phyloP scores from a whole-genome alignment of 1,140 invertebrate genomes.

The Lucilia cuprina region DNA sequence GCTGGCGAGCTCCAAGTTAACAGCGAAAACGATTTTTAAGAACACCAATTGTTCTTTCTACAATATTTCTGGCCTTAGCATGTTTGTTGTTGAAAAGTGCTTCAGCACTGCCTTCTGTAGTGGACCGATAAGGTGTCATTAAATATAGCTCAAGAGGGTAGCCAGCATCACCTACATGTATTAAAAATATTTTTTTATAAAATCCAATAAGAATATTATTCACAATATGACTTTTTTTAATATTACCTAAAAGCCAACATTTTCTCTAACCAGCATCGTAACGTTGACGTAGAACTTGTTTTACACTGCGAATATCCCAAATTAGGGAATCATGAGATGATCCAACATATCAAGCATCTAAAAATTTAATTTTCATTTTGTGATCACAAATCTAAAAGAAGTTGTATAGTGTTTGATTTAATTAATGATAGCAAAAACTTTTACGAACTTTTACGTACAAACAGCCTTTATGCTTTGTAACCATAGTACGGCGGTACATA shows the following conservation, averaged over 20 bases:
- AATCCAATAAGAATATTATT: no score
- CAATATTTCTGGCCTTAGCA: conserved; percentile 27
- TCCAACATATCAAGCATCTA: neutral
- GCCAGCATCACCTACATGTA: neutral
- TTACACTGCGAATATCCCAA: neutral
- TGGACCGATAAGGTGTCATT: neutral
- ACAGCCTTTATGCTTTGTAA: no score
- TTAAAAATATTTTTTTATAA: no score
- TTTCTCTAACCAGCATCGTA: neutral
- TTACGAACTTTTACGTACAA: no score
- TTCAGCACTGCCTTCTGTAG: no score
- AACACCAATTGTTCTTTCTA: neutral
- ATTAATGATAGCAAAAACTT: no score
- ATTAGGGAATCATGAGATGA: neutral
- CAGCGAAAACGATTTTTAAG: neutral
- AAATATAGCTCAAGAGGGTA: conserved; percentile 13
- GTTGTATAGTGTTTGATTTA: no score
- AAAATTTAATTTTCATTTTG: neutral
- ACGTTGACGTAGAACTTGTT: neutral
- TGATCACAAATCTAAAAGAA: no score
- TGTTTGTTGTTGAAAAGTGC: conserved; percentile 27
- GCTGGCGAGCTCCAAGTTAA: neutral
- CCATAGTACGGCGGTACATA: no score
- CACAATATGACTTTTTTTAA: no score
- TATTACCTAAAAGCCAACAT: neutral